Conservation (phyloP, 2,797 vertebrate genomes). For the Onychomys torridus region DNA sequence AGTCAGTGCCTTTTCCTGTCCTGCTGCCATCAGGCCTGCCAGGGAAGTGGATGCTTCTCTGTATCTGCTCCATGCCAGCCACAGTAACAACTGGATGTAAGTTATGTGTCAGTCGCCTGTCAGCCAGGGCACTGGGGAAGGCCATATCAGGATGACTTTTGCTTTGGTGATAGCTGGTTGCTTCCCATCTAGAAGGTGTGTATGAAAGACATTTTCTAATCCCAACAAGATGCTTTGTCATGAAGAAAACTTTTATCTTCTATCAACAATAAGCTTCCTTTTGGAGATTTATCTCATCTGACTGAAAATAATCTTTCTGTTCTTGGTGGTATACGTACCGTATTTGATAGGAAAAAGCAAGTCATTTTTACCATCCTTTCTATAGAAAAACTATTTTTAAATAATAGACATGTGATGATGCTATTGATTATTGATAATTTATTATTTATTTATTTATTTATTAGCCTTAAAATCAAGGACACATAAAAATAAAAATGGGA, state of each 20-base stretch:
- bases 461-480: conserved; percentile 14
- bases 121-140: background rate
- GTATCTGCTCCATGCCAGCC: background rate
- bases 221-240: background rate
- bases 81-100: background rate
- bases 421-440: background rate
- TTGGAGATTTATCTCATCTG: background rate
- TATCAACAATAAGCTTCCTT: background rate
- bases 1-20: background rate
- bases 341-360: background rate
- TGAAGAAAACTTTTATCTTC: background rate
- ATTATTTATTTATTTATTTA: background rate
- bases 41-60: too few species aligned
- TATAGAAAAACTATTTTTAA: background rate
- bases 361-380: background rate
- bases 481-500: background rate
- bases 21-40: fast-evolving
- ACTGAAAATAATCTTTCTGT: background rate
- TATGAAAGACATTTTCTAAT: background rate
- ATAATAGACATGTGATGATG: background rate
- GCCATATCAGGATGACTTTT: background rate
- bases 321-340: background rate
- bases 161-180: background rate
- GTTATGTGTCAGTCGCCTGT: background rate
- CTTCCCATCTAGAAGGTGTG: background rate